phyloP scores from a whole-genome alignment of 1,140 invertebrate genomes.

The Apocrypta bakeri region DNA sequence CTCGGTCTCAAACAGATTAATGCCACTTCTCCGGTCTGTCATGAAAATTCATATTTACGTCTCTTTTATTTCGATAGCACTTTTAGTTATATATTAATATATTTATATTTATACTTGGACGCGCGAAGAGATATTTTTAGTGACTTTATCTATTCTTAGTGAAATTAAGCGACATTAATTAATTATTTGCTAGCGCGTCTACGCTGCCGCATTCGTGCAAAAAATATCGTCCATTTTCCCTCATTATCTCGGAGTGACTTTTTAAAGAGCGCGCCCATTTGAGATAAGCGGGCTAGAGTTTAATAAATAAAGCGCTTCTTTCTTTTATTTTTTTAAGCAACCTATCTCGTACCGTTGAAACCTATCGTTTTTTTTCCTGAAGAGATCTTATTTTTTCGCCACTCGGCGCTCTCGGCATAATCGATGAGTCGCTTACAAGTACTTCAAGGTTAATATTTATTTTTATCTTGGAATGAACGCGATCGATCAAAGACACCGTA shows the following conservation, averaged over 20 bases:
- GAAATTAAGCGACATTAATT: constrained; percentile 43
- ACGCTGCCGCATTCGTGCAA: not conserved
- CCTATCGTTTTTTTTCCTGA: constrained; percentile 24
- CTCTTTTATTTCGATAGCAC: too few species aligned
- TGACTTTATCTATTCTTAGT: constrained; percentile 42
- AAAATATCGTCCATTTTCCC: constrained; percentile 42
- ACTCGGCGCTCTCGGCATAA: not conserved
- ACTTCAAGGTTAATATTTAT: not conserved
- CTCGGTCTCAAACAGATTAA: not conserved
- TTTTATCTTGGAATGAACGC: not conserved
- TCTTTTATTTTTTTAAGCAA: not conserved
- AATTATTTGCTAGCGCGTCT: constrained; percentile 30
- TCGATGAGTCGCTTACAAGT: not conserved
- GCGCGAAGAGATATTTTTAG: too few species aligned
- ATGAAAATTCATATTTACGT: constrained; percentile 13
- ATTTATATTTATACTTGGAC: too few species aligned
- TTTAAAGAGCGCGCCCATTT: constrained; percentile 36
- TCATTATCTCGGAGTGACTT: constrained; percentile 50
- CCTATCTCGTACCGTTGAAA: constrained; percentile 27
- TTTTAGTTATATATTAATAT: too few species aligned
- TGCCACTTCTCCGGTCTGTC: not conserved
- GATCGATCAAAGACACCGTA: not conserved
- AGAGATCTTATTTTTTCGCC: not conserved
- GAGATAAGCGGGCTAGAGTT: constrained; percentile 42
- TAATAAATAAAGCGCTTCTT: constrained; percentile 43